Base-by-base conservation (phyloP, 2,113 vertebrate genomes). In the Hippoglossus stenolepis region DNA sequence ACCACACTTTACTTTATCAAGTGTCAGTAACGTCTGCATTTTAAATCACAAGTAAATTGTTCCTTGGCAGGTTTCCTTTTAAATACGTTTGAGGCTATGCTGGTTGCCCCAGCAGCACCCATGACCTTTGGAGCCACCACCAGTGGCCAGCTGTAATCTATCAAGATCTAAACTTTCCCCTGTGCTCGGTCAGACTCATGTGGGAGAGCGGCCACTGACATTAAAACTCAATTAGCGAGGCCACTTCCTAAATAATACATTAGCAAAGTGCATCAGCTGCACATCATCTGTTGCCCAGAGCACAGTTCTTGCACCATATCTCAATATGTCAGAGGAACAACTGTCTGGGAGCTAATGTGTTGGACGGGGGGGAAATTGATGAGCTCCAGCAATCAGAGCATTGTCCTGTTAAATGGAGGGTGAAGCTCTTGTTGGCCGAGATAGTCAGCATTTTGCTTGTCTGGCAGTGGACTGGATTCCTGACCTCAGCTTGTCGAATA, bases 191-290 rank as follows among this genome's bases (percentile, higher is more conserved):
- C 89, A 83, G 86, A 91, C 87, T 82, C 82, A 81, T 82, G 82
- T 84, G 82, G 84, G 85, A 91, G 91, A 93, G 90, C 83, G 82
- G 88, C 90, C 87, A 72, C 89, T 94, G 92, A 93, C 94, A 95
- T 95, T 94, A 93, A 94, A 94, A 92, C 90, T 93, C 93, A 94
- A 93, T 94, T 95, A 93, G 91, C 79, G 66, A 76, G 80, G 85
- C 91, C 90, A 92, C 90, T 90, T 88, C 85, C 90, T 93, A 93
- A 93, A 94, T 94, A 94, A 94, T 93, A 89, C 89, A 94, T 92
- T 91, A 93, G 89, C 81, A 91, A 92, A 93, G 92, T 92, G 90
- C 91, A 93, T 93, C 93, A 91, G 89, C 88, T 84, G 81, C 84
- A 87, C 70, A 77, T 85, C 60, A 71, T 73, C 88, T 79, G 76